A percentile compares a stretch with the other conserved stretches of the same genome.
phyloP scores from a whole-genome alignment of 2,888 invertebrate species.

The Panopea generosa region DNA sequence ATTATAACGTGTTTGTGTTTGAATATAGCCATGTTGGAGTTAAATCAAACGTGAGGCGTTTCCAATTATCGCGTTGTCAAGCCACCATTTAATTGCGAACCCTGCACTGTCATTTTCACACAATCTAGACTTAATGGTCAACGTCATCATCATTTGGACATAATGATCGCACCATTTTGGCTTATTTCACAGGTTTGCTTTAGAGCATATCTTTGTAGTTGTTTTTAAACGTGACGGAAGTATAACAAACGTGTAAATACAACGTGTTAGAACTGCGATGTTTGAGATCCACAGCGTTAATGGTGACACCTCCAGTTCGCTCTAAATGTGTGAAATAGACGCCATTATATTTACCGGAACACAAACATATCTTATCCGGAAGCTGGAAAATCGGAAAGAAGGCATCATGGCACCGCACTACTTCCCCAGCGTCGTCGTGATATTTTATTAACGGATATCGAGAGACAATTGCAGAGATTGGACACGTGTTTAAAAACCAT shows the following conservation, averaged over 20 bases:
- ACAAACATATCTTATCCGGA: not conserved
- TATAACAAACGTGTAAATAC: not conserved
- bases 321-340: conserved; percentile 6
- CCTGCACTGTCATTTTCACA: conserved; percentile 5
- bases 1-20: too few relatives aligned
- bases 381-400: too few relatives aligned
- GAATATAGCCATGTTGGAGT: too few relatives aligned
- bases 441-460: too few relatives aligned
- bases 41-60: too few relatives aligned
- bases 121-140: conserved; percentile 18
- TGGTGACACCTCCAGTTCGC: not conserved
- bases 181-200: conserved; percentile 15
- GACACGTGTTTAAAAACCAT: too few relatives aligned
- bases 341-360: not conserved
- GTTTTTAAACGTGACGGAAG: not conserved
- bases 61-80: too few relatives aligned
- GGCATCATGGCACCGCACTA: too few relatives aligned
- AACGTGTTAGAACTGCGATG: not conserved
- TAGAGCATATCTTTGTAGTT: not conserved
- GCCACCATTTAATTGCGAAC: too few relatives aligned
- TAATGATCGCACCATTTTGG: conserved; percentile 10
- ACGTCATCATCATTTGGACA: conserved; percentile 25
- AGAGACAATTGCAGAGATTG: too few relatives aligned
- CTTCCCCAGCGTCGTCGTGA: too few relatives aligned
- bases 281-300: not conserved